Base-by-base conservation (phyloP, 2,113 vertebrate species). In the Pachycephala philippinensis region DNA sequence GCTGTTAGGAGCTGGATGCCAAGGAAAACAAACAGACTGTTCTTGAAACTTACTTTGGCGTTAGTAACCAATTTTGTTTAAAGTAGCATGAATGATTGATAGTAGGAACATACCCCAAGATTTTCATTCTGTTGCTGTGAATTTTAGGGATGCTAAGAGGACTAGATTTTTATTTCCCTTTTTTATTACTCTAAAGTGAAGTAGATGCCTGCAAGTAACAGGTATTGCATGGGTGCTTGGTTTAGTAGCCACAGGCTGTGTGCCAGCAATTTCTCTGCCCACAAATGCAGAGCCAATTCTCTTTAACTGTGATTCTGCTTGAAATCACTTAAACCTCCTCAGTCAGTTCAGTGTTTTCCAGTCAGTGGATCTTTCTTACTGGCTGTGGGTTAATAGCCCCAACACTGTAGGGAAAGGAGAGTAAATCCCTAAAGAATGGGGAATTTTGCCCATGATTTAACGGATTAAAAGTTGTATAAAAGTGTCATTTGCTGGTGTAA, bases 1-100 rank as follows among this genome's bases (percentile, higher is more conserved):
- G 89, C 96, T 97, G 88, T 97, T 96, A 96, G 90, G 75, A 95
- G 61, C 72, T 90, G 59, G 61, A 89, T 91, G 97, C 97, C 98
- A 98, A 95, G 94, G 86, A 97, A 97, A 98, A 96, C 66, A 97
- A 94, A 95, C 93, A 95, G 87, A 72, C 93, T 97, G 95, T 97
- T 97, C 92, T 96, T 68, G 69, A 95, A 94, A 94, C 82, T 82
- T 72, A 59, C 81, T 96, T 95, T 89, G 89, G 74, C 57, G 0
- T 90, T 84, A 49, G 92, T 44, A 66, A 89, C 87, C 33, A 7
- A 61, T 86, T 92, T 91, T 95, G 93, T 95, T 95, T 97, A 90
- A 96, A 96, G 84, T 59, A 93, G 84, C 61, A 13, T 87, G 89
- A 95, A 91, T 91, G 84, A 97, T 93, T 90, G 84, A 83, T 85